Percentiles rank a stretch among this genome's conserved stretches.
Evolutionary conservation across 2,113 vertebrate genomes (phyloP).

Genomic region (Myocastor coypus): DNA sequence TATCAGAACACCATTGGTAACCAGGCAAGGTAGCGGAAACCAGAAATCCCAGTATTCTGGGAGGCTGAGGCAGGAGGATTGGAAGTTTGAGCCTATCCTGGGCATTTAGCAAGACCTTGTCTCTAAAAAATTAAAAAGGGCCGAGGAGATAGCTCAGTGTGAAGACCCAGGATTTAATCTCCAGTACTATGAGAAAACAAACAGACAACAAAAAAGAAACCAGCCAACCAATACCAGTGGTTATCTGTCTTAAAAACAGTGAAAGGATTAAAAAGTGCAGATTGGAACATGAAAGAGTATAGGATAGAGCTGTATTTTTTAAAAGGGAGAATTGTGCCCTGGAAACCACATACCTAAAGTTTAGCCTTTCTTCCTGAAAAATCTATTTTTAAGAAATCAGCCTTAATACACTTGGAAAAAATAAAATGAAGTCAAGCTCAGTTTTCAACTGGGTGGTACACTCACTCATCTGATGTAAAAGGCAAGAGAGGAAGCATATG

Average conservation of each 20-base stretch:
- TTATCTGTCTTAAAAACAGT: neutral
- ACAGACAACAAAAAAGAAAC: no score
- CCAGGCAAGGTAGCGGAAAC: neutral
- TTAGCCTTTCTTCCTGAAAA: neutral
- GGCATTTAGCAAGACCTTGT: neutral
- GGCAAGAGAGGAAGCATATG: neutral
- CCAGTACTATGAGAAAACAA: neutral
- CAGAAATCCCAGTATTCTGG: neutral
- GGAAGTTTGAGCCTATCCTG: neutral
- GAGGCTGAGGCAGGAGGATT: neutral
- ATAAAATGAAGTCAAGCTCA: conserved; percentile 58
- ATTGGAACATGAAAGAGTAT: neutral
- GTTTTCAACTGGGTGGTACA: neutral
- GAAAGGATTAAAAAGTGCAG: neutral
- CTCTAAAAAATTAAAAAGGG: neutral
- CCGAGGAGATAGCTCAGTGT: neutral
- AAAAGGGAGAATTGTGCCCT: neutral
- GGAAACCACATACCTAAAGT: neutral
- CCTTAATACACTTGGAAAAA: conserved; percentile 11
- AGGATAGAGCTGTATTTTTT: neutral
- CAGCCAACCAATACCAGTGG: neutral
- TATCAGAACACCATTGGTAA: neutral
- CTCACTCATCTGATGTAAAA: neutral
- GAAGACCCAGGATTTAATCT: neutral
- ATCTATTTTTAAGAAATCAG: neutral